phyloP scores from a whole-genome alignment of 2,113 vertebrate species.

The Rhineura floridana region DNA sequence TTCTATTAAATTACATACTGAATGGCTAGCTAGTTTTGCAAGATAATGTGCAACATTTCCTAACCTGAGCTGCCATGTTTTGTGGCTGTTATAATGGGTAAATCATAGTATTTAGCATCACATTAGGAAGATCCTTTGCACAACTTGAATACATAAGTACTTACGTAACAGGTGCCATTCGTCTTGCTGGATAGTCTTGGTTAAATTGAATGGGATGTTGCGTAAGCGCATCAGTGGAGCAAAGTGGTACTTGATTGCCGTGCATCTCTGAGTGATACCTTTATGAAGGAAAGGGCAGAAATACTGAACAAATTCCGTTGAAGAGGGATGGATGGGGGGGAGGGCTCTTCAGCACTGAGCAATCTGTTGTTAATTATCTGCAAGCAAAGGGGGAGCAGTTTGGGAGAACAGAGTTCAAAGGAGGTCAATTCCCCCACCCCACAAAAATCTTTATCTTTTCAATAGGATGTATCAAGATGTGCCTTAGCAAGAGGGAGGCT shows the following conservation, averaged over 20 bases:
- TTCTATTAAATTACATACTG: not conserved
- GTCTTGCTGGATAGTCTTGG: slow-evolving; percentile 86
- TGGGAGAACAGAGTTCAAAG: not conserved
- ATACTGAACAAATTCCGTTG: not conserved
- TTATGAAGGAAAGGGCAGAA: slow-evolving; percentile 37
- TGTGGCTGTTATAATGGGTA: not conserved
- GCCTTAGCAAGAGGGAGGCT: too few species aligned
- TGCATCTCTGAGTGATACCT: slow-evolving; percentile 82
- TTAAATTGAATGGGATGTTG: slow-evolving; percentile 86
- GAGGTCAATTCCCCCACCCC: not conserved
- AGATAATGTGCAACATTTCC: not conserved
- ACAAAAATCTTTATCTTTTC: not conserved
- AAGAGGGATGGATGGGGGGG: not conserved
- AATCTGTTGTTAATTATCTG: not conserved
- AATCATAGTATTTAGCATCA: not conserved
- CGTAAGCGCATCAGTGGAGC: slow-evolving; percentile 82
- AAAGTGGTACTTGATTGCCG: slow-evolving; percentile 86
- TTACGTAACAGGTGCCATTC: slow-evolving; percentile 87
- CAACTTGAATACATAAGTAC: slow-evolving; percentile 28
- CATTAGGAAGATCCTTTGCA: accelerated
- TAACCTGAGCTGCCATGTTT: not conserved
- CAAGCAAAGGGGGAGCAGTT: not conserved
- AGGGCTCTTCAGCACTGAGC: not conserved
- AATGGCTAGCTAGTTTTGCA: not conserved
- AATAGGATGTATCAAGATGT: too few species aligned